Conservation (phyloP, 2,797 vertebrate genomes). For the Malurus leucopterus region DNA sequence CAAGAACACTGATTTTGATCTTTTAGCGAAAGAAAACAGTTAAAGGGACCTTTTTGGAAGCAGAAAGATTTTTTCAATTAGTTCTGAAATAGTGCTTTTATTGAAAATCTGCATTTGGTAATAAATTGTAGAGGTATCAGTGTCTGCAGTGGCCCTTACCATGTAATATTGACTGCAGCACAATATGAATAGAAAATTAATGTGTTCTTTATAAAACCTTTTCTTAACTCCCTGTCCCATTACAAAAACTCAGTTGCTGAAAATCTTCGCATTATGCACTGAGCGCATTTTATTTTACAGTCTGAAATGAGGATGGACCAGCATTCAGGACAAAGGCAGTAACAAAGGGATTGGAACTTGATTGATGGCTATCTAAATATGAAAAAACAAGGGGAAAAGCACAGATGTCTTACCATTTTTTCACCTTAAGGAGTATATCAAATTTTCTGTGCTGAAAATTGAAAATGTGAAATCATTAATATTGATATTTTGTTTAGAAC, state of each 20-base stretch:
- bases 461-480: background rate
- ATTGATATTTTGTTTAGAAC: background rate
- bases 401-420: constrained; percentile 71
- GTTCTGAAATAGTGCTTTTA: background rate
- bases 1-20: background rate
- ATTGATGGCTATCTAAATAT: background rate
- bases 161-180: background rate
- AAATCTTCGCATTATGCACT: background rate
- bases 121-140: background rate
- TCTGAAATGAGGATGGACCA: background rate
- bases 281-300: background rate
- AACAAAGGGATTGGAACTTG: background rate
- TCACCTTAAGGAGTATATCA: constrained; percentile 72
- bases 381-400: background rate
- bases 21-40: background rate
- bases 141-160: background rate
- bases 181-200: background rate
- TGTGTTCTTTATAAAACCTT: background rate
- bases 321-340: background rate
- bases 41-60: background rate
- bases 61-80: background rate
- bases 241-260: background rate
- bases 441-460: constrained; percentile 72
- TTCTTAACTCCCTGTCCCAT: background rate
- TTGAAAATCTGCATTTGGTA: background rate